Conservation (phyloP, 2,888 invertebrate species). For the Daptonema setosum region DNA sequence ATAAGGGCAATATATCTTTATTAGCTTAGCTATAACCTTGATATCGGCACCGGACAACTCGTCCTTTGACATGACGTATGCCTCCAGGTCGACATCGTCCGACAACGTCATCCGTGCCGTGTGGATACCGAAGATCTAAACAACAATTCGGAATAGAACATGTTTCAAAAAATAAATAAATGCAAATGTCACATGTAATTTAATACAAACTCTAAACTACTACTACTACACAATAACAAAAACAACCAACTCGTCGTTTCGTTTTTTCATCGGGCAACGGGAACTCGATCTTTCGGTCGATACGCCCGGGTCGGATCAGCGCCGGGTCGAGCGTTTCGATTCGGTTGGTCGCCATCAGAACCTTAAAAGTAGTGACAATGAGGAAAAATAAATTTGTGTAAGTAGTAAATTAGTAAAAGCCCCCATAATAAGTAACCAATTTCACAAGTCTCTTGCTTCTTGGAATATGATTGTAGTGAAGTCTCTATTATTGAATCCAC, state of each 20-base stretch:
- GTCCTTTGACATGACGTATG: slow-evolving; percentile 96
- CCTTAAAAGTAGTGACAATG: slow-evolving; percentile 35
- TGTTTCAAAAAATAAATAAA: neutral
- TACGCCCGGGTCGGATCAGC: slow-evolving; percentile 87
- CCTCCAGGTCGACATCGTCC: slow-evolving; percentile 82
- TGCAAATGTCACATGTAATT: no score
- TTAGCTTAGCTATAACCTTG: no score
- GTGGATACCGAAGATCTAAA: slow-evolving; percentile 73
- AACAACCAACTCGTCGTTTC: slow-evolving; percentile 44
- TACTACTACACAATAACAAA: no score
- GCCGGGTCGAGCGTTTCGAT: slow-evolving; percentile 97
- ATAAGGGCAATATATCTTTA: no score
- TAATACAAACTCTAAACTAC: no score
- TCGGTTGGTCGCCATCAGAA: slow-evolving; percentile 88
- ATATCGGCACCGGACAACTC: slow-evolving; percentile 66
- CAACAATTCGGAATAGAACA: neutral
- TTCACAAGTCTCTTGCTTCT: no score
- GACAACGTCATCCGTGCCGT: slow-evolving; percentile 96
- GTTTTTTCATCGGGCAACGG: slow-evolving; percentile 97
- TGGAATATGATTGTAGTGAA: no score
- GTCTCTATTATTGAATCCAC: no score
- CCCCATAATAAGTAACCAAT: no score
- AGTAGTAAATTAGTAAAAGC: no score
- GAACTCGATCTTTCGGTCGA: slow-evolving; percentile 97
- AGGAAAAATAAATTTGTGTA: neutral